Base-by-base conservation (phyloP, 2,113 vertebrate species). In the Trichechus manatus region DNA sequence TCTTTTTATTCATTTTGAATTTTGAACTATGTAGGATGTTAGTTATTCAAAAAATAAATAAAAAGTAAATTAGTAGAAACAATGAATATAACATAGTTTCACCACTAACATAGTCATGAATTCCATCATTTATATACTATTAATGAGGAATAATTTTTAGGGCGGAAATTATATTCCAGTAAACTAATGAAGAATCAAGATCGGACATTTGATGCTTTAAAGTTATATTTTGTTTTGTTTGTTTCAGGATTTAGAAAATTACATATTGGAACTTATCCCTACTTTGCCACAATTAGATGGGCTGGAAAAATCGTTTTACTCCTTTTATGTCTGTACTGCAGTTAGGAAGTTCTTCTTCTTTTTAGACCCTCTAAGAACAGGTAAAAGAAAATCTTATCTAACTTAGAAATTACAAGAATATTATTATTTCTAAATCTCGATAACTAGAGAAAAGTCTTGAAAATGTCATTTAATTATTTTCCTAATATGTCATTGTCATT, bases 311-410 rank as follows among this genome's bases (percentile, higher is more conserved):
- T 99, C 99, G 44, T 99, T 99, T 98, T 99, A 99, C 77, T 99
- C 99, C 0, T 99, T 99, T 97, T 99, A 99, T 83, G 99, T 99
- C 94, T 99, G 99, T 98, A 99, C 99, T 15, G 99, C 99, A 27
- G 99, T 99, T 92, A 99, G 99, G 87, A 99, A 99, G 96, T 99
- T 99, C 97, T 99, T 99, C 97, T 99, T 99, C 97, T 99, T 99
- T 97, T 99, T 99, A 79, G 99, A 99, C 98, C 99, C 99, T 61
- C 99, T 99, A 63, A 99, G 99, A 98, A 99, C 99, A 96, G 99
- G 99, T 99, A 98, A 70, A 90, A 92, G 39, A 66, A 15, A 93
- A 29, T 96, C 61, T 96, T 94, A 74, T 19, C 10, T 96, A 78
- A 90, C 53, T 68, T 94, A 88, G 75, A 79, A 75, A 47, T 85